Base-by-base conservation (phyloP, 2,797 vertebrate genomes). In the Ctenochaetus hawaiiensis region DNA sequence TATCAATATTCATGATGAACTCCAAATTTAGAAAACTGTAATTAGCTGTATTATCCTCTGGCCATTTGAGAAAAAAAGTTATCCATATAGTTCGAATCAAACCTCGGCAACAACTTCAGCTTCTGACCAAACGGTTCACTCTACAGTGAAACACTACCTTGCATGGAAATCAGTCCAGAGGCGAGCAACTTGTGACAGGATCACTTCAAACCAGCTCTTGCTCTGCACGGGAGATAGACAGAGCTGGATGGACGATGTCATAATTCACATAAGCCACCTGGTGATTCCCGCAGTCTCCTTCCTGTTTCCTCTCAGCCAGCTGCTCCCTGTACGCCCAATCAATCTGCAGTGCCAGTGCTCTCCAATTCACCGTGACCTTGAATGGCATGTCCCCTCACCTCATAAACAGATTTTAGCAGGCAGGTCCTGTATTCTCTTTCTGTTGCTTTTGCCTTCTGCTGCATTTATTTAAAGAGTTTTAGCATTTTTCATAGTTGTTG, bases 1-100 rank as follows among this genome's bases (percentile, higher is more conserved):
- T 93, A 95, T 94, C 93, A 96, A 96, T 95, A 94, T 96, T 95
- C 93, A 95, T 94, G 93, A 90, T 87, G 80, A 91, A 91, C 78
- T 93, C 92, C 88, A 91, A 86, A 89, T 93, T 92, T 91, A 93
- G 92, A 94, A 92, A 91, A 82, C 74, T 85, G 85, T 91, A 92
- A 94, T 93, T 91, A 92, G 91, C 89, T 84, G 71, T 87, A 90
- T 91, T 93, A 85, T 93, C 91, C 92, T 89, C 89, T 90, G 90
- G 92, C 91, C 90, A 93, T 94, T 93, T 92, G 57, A 83, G 85
- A 64, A 75, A 41, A 30, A 49, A 81, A 84, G 79, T 85, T 86
- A 87, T 82, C 64, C 62, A 73, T 85, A 65, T 80, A 85, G 77
- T 84, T 87, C 43, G 84, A 76, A 80, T 90, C 78, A 87, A 84